Base-by-base conservation (phyloP, 1,140 invertebrate genomes). In the Nephila pilipes region DNA sequence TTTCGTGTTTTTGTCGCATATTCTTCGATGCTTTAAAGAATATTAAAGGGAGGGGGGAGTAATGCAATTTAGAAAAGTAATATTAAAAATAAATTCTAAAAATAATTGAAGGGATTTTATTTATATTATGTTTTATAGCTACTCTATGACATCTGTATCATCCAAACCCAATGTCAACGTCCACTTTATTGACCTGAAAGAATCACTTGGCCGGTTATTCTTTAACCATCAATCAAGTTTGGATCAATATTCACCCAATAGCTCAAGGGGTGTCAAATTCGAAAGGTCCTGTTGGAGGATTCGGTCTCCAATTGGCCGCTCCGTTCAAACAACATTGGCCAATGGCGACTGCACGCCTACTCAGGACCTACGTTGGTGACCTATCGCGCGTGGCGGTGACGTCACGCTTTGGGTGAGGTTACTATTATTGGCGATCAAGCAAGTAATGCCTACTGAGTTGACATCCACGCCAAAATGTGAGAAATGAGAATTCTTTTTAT, bases 281-380 rank as follows among this genome's bases (percentile, higher is more conserved):
- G 87, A 85, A 36, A 80, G 83, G 91, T 87, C 85, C 80, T 38
- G 25, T 81, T 85, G 32, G 36, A 55, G 20, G 29, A 81, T 69
- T 60, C 38, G 54, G 54, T 18, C 63, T 93, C 55, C 87, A 93
- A 93, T 93, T 93, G 92, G 92, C 75, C 75, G 20, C 38, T 63
- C n/a, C 60, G 54, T 36, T 32, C 65, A 14, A 57, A 85, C 83
- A 58, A 87, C 55, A 36, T 89, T 54, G 79, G 92, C 92, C 92
- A 93, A 93, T 93, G 87, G 91, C 63, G 91, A 87, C 36, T 55
- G 83, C n/a, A 93, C 92, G 92, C 92, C 92, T 89, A 93, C 92
- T 89, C 63, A 57, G 81, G 91, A 87, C 91, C 65, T 20, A 85
- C 85, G 83, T 93, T 93, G 83, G 85, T 93, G 92, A 93, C 92